Conservation (phyloP, 2,797 vertebrate species). For the Cebuella pygmaea region DNA sequence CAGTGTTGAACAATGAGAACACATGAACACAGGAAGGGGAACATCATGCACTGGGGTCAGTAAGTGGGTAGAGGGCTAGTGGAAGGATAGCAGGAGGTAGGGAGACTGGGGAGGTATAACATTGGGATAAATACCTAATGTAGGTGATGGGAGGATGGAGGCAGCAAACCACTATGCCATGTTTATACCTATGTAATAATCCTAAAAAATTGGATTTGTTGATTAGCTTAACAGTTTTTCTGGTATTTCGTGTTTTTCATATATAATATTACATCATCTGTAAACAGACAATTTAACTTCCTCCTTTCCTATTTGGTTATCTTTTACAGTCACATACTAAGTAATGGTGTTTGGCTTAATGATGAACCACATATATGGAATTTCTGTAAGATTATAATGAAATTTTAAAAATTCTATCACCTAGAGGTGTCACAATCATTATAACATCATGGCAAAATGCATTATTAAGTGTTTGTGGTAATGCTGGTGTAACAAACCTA, state of each 20-base stretch:
- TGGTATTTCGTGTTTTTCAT: background rate
- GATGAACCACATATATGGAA: background rate
- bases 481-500: background rate
- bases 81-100: too few relatives aligned
- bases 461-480: background rate
- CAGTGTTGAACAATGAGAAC: too few relatives aligned
- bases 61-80: too few relatives aligned
- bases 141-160: too few relatives aligned
- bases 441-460: background rate
- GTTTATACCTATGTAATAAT: too few relatives aligned
- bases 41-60: too few relatives aligned
- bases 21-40: too few relatives aligned
- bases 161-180: too few relatives aligned
- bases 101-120: too few relatives aligned
- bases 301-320: background rate
- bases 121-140: too few relatives aligned
- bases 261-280: background rate
- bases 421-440: background rate
- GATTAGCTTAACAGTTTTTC: background rate
- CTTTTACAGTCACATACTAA: background rate
- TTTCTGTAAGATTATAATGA: background rate
- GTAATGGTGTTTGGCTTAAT: background rate
- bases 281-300: background rate
- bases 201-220: background rate
- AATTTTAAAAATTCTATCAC: background rate